Evolutionary conservation across 2,797 vertebrate genomes (phyloP).

Genomic region (Austrolebias charrua): DNA sequence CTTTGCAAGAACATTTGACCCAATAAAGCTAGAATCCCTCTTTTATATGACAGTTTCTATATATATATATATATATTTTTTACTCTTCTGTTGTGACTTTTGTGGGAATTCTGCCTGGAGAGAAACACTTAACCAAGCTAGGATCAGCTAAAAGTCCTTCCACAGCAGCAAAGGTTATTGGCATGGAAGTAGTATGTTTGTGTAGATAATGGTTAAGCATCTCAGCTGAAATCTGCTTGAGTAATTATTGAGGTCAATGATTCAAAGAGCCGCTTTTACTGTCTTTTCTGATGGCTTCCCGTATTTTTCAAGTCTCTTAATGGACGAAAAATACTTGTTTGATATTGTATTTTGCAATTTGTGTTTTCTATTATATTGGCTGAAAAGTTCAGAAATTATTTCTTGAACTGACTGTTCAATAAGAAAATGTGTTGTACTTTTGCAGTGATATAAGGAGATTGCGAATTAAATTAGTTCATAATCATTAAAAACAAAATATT

Average conservation of each 20-base stretch:
- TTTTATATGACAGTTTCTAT: conserved; percentile 42
- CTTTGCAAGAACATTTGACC: conserved; percentile 37
- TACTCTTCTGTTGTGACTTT: conserved; percentile 44
- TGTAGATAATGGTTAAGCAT: conserved; percentile 48
- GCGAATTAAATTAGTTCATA: no score
- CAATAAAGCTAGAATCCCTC: conserved; percentile 46
- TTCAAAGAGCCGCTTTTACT: conserved; percentile 1
- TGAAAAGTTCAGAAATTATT: no score
- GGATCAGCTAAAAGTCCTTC: conserved; percentile 52
- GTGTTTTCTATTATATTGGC: neutral
- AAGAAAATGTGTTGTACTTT: no score
- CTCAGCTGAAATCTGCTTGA: conserved; percentile 27
- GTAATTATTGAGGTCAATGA: conserved; percentile 61
- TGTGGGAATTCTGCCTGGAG: conserved; percentile 71
- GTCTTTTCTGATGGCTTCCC: no score
- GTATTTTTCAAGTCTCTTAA: neutral
- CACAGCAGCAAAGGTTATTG: conserved; percentile 57
- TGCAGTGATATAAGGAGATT: no score
- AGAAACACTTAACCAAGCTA: conserved; percentile 58
- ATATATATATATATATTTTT: no score
- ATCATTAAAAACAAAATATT: no score
- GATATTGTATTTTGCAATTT: neutral
- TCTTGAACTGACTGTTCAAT: no score
- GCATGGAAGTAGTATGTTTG: conserved; percentile 66
- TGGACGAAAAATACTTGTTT: neutral